Percentiles rank a stretch among this genome's conserved stretches.
Evolutionary conservation across 2,888 invertebrate species (phyloP).

Genomic region (Bedellia somnulentella): DNA sequence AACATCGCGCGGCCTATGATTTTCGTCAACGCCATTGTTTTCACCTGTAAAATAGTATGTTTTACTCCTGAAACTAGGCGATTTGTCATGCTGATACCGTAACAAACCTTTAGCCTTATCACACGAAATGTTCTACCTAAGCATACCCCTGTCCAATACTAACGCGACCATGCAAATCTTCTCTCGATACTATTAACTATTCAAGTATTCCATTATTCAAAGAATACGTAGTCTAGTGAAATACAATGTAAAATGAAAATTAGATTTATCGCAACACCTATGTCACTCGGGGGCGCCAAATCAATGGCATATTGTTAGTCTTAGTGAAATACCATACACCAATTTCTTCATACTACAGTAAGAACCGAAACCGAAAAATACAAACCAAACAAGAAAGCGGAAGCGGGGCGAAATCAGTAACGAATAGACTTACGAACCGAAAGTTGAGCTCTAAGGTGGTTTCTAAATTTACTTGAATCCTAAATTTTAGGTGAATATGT

Average conservation of each 20-base stretch:
- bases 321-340: conserved; percentile 25
- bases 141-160: conserved; percentile 2
- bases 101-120: conserved; percentile 10
- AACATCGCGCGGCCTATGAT: conserved; percentile 38
- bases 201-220: too few relatives aligned
- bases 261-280: conserved; percentile 29
- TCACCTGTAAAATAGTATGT: conserved; percentile 49
- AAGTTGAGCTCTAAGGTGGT: too few relatives aligned
- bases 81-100: conserved; percentile 14
- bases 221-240: too few relatives aligned
- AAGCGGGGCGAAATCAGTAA: not conserved
- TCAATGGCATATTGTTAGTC: conserved; percentile 24
- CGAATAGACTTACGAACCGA: not conserved
- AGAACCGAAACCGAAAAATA: too few relatives aligned
- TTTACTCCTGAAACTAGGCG: conserved; percentile 22
- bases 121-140: conserved; percentile 1
- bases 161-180: conserved; percentile 4
- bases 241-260: too few relatives aligned
- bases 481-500: too few relatives aligned
- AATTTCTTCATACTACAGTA: conserved; percentile 34
- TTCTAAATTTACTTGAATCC: not conserved
- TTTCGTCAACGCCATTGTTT: conserved; percentile 46
- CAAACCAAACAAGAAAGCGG: too few relatives aligned
- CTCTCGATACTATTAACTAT: too few relatives aligned
- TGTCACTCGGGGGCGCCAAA: conserved; percentile 53